Conservation (phyloP, 2,113 vertebrate species). For the Cacatua alba region DNA sequence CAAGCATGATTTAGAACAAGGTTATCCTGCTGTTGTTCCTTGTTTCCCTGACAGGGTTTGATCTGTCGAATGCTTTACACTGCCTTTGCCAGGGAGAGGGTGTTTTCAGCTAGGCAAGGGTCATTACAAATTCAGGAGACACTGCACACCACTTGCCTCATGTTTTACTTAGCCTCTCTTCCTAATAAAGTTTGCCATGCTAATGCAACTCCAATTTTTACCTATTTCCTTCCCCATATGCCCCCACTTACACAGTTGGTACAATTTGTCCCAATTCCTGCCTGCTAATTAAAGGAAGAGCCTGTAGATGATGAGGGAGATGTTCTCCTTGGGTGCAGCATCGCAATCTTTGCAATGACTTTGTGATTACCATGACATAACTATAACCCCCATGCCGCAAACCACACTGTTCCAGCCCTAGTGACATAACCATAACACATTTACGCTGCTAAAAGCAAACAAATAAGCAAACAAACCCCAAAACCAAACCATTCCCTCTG, state of each 20-base stretch:
- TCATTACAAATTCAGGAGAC: constrained; percentile 32
- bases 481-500: neutral
- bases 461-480: neutral
- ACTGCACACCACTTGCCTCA: neutral
- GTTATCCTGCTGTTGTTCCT: neutral
- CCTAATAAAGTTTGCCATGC: constrained; percentile 36
- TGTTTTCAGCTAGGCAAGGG: constrained; percentile 37
- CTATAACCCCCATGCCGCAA: neutral
- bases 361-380: neutral
- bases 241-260: neutral
- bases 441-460: neutral
- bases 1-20: neutral
- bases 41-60: constrained; percentile 20
- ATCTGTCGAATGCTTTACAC: constrained; percentile 2
- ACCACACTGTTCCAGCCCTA: neutral
- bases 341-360: neutral
- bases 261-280: constrained; percentile 44
- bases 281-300: constrained; percentile 57
- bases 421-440: too few species aligned
- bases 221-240: neutral
- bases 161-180: constrained; percentile 25
- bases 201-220: neutral
- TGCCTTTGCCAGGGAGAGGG: neutral
- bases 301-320: neutral
- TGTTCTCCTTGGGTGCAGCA: neutral